phyloP scores from a whole-genome alignment of 2,888 invertebrate genomes.

The Osmoderma eremita region DNA sequence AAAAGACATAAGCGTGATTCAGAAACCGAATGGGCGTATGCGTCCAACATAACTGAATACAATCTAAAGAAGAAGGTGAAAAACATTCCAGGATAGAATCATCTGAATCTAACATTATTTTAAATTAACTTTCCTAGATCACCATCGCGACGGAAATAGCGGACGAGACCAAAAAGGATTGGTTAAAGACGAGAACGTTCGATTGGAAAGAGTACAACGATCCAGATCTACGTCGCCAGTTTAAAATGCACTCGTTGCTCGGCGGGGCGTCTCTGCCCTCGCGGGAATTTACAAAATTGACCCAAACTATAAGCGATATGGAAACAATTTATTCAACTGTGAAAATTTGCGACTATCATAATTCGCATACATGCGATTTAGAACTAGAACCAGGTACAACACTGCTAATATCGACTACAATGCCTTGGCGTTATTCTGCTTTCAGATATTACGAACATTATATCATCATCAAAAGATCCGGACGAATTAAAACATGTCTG shows the following conservation, averaged over 20 bases:
- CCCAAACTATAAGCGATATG: slow-evolving; percentile 76
- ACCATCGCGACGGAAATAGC: slow-evolving; percentile 62
- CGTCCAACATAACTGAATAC: slow-evolving; percentile 78
- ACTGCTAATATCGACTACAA: background rate
- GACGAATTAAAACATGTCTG: slow-evolving; percentile 83
- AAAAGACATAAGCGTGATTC: slow-evolving; percentile 69
- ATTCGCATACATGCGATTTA: slow-evolving; percentile 74
- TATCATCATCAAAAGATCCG: slow-evolving; percentile 77
- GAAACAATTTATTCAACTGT: slow-evolving; percentile 80
- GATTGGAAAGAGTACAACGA: slow-evolving; percentile 80
- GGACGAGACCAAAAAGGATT: slow-evolving; percentile 71
- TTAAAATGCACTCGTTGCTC: slow-evolving; percentile 76
- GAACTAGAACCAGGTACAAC: slow-evolving; percentile 77
- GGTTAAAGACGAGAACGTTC: slow-evolving; percentile 74
- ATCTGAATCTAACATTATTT: too few species aligned
- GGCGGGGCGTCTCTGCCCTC: slow-evolving; percentile 79
- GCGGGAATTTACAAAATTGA: slow-evolving; percentile 71
- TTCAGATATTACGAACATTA: slow-evolving; percentile 75
- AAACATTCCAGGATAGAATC: background rate
- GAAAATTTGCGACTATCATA: slow-evolving; percentile 78
- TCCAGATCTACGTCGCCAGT: slow-evolving; percentile 76
- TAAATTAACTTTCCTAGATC: slow-evolving; percentile 53
- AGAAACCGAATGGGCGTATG: slow-evolving; percentile 78
- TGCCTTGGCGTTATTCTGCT: slow-evolving; percentile 43
- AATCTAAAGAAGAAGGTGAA: slow-evolving; percentile 70